Evolutionary conservation across 2,113 vertebrate genomes (phyloP), one percentile per base, ranked within the genome.

Genomic region (Trogon surrucura): DNA sequence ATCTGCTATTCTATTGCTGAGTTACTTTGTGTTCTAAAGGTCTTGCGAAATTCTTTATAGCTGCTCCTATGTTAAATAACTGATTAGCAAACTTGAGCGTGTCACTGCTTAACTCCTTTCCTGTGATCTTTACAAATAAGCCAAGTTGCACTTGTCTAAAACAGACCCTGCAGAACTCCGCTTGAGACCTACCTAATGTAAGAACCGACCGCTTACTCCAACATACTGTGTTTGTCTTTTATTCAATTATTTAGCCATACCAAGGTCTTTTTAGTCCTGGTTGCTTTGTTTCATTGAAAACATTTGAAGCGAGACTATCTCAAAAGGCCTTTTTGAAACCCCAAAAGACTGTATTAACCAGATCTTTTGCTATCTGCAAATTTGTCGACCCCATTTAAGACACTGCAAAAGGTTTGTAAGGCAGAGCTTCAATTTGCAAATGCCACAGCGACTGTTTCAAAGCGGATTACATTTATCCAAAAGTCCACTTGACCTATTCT

Each of bases 401-500:
- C 71, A 58, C 58, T 80, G 57, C 50, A 13, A 41, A 72, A 83
- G n/a, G 20, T 71, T 96, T 90, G 21, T 27, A 50, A 56, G 61
- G 48, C 62, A 82, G n/a, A 80, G 66, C 16, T 82, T 74, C 53
- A 57, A 62, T 79, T 82, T 85, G 53, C 61, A 92, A 88, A 92
- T 94, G 75, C 25, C 80, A 57, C 50, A 41, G 66, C 15, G 30
- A 19, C 34, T 72, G 71, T 80, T 64, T 50, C 13, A 36, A 72
- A 88, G 44, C 36, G 16, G 19, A 36, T 58, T 62, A 54, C 60
- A 70, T 88, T 88, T 83, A 67, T 54, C 50, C 21, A 72, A 64
- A 91, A 26, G 25, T 54, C 38, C 60, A 80, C 80, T 75, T 91
- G 75, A 92, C 94, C 80, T 91, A 71, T 91, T 96, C n/a, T n/a